Evolutionary conservation across 1,140 invertebrate genomes (phyloP), one percentile per base, ranked within the genome.

Genomic region (Drosophila athabasca): DNA sequence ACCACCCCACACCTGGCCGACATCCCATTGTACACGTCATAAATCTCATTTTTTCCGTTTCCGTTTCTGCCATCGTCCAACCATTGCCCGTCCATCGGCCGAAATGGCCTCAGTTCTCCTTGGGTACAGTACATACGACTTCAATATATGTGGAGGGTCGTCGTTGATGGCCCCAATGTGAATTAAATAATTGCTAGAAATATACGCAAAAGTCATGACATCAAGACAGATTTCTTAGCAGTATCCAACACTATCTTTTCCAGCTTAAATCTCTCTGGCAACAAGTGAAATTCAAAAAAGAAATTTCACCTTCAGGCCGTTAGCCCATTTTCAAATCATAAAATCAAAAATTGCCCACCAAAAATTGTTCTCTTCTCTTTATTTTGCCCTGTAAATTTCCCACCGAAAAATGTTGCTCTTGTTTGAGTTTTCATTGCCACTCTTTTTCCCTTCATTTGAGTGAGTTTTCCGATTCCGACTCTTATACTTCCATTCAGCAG

Each of bases 31-130:
- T 78, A 53, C 79, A 88, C 76, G 76, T 87, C 83, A 87, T 87
- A 87, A 87, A 87, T 87, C 83, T 87, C 83, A 83, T 87, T 87
- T 87, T 70, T 87, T 88, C 83, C 83, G 83, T 65, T 87, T 87
- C 83, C 83, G 83, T 73, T 71, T 71, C 43, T 46, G 55, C 49
- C 62, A 64, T 19, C 62, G 67, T 71, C 64, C 81, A 87, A 46
- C 64, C 81, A 87, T 44, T 78, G 82, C 51, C 62, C 69, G 41
- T 50, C 29, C 39, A 17, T 43, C 55, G 29, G 43, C n/a, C 17
- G 17, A 19, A 60, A 51, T 53, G 3, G 13, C n/a, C 3, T 17
- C 15, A 46, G 48, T 55, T 51, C 54, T 57, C 35, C 66, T 57
- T 62, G 54, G 41, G 44, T 24, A 24, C n/a, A 41, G 17, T 22